These are phyloP conservation scores for Rana temporaria DNA, from an alignment of 2,113 vertebrate genomes.

Conservation along the genomic window DNA sequence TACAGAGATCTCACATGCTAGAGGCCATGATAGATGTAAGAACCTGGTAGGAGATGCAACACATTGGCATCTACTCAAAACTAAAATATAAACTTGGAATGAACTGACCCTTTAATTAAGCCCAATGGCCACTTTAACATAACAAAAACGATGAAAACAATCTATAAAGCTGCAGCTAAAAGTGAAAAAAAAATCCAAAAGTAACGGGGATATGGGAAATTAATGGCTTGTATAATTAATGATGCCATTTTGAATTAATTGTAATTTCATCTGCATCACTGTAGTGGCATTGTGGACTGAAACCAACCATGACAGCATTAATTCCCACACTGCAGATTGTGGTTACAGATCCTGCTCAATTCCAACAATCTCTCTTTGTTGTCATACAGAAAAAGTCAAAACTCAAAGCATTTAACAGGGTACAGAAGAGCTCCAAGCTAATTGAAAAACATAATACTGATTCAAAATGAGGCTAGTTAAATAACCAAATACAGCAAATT, in stretches of 20 bases:
- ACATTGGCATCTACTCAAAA: too few relatives aligned
- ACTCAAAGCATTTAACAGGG: neutral
- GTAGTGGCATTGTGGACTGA: constrained; percentile 64
- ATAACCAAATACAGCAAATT: too few relatives aligned
- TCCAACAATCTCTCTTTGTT: constrained; percentile 57
- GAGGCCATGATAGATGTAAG: too few relatives aligned
- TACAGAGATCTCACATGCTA: too few relatives aligned
- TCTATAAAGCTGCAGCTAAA: neutral
- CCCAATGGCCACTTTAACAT: neutral
- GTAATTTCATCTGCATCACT: constrained; percentile 59
- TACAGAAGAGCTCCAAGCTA: too few relatives aligned
- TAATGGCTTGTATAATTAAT: constrained; percentile 46
- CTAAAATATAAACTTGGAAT: too few relatives aligned
- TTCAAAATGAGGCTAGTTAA: too few relatives aligned
- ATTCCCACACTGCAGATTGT: constrained; percentile 69
- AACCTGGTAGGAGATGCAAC: too few relatives aligned
- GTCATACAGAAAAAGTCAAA: constrained; percentile 51
- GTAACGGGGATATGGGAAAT: constrained; percentile 25
- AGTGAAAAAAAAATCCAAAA: neutral
- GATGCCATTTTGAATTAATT: constrained; percentile 70
- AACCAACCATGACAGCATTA: constrained; percentile 65
- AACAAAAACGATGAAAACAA: neutral
- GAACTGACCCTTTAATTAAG: neutral
- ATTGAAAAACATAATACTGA: too few relatives aligned
- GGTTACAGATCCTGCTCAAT: constrained; percentile 65